A percentile compares a stretch with the other conserved stretches of the same genome.
phyloP scores from a whole-genome alignment of 2,797 vertebrate species.

The Clarias laeviceps region DNA sequence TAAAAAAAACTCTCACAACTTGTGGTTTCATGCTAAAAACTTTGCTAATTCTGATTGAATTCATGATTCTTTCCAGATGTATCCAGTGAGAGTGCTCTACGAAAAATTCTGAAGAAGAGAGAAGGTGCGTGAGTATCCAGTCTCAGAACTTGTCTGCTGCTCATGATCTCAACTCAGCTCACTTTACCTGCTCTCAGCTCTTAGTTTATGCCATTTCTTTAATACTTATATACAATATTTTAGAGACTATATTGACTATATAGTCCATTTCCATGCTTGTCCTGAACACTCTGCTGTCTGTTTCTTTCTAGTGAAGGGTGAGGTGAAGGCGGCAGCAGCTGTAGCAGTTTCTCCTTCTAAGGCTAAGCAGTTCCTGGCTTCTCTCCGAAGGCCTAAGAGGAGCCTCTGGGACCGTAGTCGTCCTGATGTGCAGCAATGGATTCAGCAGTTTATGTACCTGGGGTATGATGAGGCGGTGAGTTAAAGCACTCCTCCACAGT shows the following conservation, averaged over 20 bases:
- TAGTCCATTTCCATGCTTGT: neutral
- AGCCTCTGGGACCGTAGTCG: slow-evolving; percentile 83
- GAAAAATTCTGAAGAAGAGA: slow-evolving; percentile 68
- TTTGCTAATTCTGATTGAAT: neutral
- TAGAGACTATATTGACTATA: neutral
- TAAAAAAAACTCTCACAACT: neutral
- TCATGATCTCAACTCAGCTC: neutral
- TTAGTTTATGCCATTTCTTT: neutral
- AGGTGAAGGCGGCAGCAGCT: slow-evolving; percentile 43
- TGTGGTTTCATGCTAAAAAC: neutral
- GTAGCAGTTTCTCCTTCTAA: slow-evolving; percentile 76
- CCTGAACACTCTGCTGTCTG: slow-evolving; percentile 28
- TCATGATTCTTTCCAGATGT: slow-evolving; percentile 62
- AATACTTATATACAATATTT: neutral
- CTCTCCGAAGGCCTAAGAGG: slow-evolving; percentile 72
- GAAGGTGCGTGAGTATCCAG: slow-evolving; percentile 57
- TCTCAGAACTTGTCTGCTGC: neutral
- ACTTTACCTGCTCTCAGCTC: neutral
- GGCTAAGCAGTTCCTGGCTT: slow-evolving; percentile 85
- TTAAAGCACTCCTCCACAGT: slow-evolving; percentile 28
- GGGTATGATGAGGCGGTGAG: slow-evolving; percentile 84
- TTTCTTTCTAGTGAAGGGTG: slow-evolving; percentile 57
- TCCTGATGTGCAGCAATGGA: slow-evolving; percentile 86
- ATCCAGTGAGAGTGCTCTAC: slow-evolving; percentile 63
- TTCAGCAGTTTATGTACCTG: slow-evolving; percentile 84